phyloP scores from a whole-genome alignment of 2,113 vertebrate genomes.

The Platichthys stellatus region DNA sequence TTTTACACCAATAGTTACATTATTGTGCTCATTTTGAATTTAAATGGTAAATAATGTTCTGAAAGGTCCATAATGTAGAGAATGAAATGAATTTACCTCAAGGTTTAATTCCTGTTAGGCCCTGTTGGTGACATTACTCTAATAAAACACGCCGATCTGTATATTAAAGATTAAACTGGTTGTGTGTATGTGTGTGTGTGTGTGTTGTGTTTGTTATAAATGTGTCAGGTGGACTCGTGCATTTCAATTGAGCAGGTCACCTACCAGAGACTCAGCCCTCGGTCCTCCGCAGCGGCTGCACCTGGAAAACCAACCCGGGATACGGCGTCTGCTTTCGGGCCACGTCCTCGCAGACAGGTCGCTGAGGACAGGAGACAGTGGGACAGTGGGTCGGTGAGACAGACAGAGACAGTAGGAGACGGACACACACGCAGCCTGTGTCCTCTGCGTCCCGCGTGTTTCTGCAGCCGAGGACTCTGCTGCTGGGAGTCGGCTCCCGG shows the following conservation, averaged over 20 bases:
- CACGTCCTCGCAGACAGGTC: not conserved
- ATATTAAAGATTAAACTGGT: not conserved
- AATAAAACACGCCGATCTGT: not conserved
- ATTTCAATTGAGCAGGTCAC: not conserved
- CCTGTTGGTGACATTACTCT: not conserved
- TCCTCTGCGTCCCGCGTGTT: conserved; percentile 30
- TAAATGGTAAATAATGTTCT: no score
- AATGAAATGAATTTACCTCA: no score
- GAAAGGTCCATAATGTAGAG: no score
- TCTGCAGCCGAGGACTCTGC: conserved; percentile 28
- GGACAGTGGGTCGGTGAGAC: not conserved
- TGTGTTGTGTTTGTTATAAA: not conserved
- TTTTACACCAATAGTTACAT: no score
- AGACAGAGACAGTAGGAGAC: no score
- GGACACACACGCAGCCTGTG: not conserved
- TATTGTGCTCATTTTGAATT: no score
- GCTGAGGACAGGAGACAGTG: not conserved
- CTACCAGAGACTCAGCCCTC: not conserved
- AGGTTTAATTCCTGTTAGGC: no score
- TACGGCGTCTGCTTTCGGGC: not conserved
- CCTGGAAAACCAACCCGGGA: not conserved
- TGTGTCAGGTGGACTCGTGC: conserved; percentile 6
- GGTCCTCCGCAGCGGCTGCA: not conserved
- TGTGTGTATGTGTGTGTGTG: no score
- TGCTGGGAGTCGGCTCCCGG: conserved; percentile 46